Conservation (phyloP, 2,888 invertebrate species). For the Arenicola marina region DNA sequence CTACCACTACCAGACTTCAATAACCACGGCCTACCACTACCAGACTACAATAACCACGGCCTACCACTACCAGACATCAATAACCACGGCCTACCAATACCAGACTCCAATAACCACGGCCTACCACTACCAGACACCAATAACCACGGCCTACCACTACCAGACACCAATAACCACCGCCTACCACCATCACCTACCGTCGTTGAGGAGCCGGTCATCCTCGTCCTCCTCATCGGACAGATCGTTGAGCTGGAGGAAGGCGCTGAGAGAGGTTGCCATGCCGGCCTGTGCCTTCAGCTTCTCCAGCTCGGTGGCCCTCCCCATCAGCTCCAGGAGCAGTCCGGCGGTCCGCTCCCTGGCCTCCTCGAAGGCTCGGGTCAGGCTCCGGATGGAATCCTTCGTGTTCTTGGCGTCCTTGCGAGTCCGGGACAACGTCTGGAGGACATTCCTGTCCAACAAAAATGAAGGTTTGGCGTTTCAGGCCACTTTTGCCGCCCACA, state of each 20-base stretch:
- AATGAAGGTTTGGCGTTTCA: too few relatives aligned
- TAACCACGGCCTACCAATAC: too few relatives aligned
- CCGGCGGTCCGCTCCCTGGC: conserved; percentile 49
- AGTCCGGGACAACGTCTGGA: conserved; percentile 59
- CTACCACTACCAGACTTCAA: too few relatives aligned
- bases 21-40: too few relatives aligned
- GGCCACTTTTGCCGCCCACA: too few relatives aligned
- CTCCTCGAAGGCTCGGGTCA: conserved; percentile 50
- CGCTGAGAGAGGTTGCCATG: conserved; percentile 53
- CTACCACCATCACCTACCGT: conserved; percentile 48
- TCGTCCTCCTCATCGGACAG: conserved; percentile 53
- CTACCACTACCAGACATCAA: too few relatives aligned
- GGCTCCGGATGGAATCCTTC: conserved; percentile 55
- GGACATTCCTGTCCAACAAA: conserved; percentile 51
- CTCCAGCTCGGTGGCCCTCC: conserved; percentile 53
- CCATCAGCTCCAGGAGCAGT: conserved; percentile 48
- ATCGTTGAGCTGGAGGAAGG: conserved; percentile 58
- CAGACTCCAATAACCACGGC: too few relatives aligned
- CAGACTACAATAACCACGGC: too few relatives aligned
- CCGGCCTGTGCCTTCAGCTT: conserved; percentile 42
- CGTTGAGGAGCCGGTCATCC: conserved; percentile 53
- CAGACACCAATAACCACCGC: too few relatives aligned
- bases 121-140: too few relatives aligned
- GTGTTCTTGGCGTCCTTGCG: conserved; percentile 55
- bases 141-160: too few relatives aligned